phyloP scores from a whole-genome alignment of 2,113 vertebrate species.

The Capreolus pygargus region DNA sequence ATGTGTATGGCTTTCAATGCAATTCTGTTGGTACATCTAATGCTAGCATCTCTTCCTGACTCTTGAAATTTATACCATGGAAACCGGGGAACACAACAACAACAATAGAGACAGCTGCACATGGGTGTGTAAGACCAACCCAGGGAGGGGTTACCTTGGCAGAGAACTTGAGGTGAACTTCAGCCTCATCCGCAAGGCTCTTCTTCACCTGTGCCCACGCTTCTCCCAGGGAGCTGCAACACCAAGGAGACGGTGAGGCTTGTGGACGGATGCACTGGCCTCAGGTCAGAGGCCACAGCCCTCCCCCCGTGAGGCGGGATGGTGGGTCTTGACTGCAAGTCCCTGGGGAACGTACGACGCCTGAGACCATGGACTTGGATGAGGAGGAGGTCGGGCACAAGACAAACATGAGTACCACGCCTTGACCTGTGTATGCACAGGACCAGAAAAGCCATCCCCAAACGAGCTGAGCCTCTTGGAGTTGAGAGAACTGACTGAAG shows the following conservation, averaged over 20 bases:
- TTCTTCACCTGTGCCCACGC: slow-evolving; percentile 97
- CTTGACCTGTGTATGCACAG: neutral
- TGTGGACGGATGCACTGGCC: rapidly evolving
- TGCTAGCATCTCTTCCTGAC: neutral
- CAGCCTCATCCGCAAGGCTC: slow-evolving; percentile 95
- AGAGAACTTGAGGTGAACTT: slow-evolving; percentile 98
- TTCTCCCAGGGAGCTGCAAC: slow-evolving; percentile 92
- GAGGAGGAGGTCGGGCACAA: neutral
- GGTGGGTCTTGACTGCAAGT: rapidly evolving
- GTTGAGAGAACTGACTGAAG: neutral
- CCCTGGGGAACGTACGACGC: rapidly evolving
- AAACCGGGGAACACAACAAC: neutral
- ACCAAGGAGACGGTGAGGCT: neutral
- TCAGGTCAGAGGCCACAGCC: neutral
- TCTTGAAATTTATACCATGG: neutral
- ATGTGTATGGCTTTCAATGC: no score
- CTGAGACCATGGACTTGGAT: no score
- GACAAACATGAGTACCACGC: rapidly evolving
- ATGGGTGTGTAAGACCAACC: rapidly evolving
- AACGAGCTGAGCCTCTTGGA: neutral
- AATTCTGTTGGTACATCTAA: rapidly evolving
- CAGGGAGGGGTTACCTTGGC: slow-evolving; percentile 87
- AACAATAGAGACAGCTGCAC: neutral
- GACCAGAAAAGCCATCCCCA: neutral
- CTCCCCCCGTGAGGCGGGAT: neutral